These are phyloP conservation scores for Carollia perspicillata DNA, from an alignment of 2,113 vertebrate species.

Conservation along the genomic window DNA sequence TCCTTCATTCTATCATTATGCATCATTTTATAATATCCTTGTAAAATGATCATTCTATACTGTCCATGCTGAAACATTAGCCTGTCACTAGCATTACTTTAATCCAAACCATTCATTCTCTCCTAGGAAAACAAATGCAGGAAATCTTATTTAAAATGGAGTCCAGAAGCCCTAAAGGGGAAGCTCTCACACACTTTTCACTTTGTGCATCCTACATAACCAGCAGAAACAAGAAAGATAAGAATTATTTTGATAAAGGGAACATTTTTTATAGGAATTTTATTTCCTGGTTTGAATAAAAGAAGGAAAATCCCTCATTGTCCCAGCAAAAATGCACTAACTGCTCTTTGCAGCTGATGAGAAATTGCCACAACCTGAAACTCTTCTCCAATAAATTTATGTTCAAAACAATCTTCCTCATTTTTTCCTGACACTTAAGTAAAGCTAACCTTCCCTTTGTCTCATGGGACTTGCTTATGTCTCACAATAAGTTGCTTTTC, in stretches of 20 bases:
- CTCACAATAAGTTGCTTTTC: background rate
- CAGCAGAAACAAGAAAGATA: background rate
- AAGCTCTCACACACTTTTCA: background rate
- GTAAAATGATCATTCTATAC: background rate
- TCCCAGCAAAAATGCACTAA: background rate
- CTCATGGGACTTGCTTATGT: background rate
- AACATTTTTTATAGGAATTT: background rate
- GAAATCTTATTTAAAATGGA: background rate
- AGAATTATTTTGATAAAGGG: background rate
- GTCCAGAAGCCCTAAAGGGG: background rate
- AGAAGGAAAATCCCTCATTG: background rate
- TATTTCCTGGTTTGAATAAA: background rate
- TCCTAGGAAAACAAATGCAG: background rate
- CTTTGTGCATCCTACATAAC: background rate
- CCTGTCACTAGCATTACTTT: background rate
- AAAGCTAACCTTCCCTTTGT: background rate
- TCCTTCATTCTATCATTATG: background rate
- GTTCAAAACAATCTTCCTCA: background rate
- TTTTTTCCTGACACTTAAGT: background rate
- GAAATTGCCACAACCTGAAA: background rate
- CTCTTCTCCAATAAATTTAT: background rate
- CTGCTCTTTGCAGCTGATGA: background rate
- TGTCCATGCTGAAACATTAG: background rate
- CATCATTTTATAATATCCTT: background rate
- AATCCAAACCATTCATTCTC: rapidly evolving